Conservation (phyloP, 1,140 invertebrate genomes). For the Drosophila suzukii region DNA sequence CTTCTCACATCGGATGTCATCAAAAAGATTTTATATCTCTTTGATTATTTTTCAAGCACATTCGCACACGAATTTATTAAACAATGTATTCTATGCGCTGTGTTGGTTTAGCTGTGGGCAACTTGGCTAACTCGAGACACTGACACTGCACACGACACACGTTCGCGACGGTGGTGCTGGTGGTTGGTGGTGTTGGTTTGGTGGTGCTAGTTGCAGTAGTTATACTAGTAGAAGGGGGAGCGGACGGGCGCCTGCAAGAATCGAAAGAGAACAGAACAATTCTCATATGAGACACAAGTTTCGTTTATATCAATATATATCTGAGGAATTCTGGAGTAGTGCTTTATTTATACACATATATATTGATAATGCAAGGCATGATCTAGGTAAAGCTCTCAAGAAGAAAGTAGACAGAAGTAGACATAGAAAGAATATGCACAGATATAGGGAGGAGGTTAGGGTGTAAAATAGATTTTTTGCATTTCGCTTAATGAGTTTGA, state of each 20-base stretch:
- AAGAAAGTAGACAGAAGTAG: conserved; percentile 18
- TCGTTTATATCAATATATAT: conserved; percentile 47
- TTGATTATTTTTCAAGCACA: conserved; percentile 48
- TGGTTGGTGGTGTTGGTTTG: conserved; percentile 17
- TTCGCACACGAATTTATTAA: conserved; percentile 12
- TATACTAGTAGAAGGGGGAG: conserved; percentile 38
- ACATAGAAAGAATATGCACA: conserved; percentile 31
- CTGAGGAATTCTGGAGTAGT: conserved; percentile 20
- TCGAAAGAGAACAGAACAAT: conserved; percentile 79
- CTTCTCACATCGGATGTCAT: conserved; percentile 32
- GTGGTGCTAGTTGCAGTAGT: conserved; percentile 22
- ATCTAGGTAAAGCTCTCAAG: conserved; percentile 44
- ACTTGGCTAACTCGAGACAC: conserved; percentile 23
- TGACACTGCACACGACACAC: conserved; percentile 53
- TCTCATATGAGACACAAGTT: conserved; percentile 71
- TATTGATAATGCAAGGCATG: conserved; percentile 46
- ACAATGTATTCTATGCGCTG: conserved; percentile 44
- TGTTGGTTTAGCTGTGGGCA: conserved; percentile 27
- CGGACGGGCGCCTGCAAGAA: conserved; percentile 67
- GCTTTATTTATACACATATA: conserved; percentile 42
- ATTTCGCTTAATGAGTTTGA: neutral
- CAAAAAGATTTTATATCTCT: conserved; percentile 34
- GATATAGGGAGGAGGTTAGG: conserved; percentile 10
- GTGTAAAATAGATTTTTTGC: conserved; percentile 13
- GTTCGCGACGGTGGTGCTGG: conserved; percentile 21